Conservation (phyloP, 1,140 invertebrate species). For the Trachymyrmex septentrionalis region DNA sequence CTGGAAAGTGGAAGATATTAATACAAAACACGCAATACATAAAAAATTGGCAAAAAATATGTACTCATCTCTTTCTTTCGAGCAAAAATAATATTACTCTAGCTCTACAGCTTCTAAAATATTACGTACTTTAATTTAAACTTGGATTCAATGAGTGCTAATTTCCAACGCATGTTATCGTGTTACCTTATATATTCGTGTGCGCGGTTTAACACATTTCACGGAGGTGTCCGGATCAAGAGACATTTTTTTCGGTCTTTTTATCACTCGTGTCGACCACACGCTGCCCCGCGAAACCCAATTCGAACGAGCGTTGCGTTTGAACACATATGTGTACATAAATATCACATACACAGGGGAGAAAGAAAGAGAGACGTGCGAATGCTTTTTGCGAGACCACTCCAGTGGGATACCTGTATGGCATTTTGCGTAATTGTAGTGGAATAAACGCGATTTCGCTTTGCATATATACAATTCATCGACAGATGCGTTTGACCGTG, state of each 20-base stretch:
- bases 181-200: neutral
- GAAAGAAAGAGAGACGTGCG: neutral
- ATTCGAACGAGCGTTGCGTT: constrained; percentile 46
- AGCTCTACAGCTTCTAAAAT: neutral
- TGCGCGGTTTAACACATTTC: constrained; percentile 4
- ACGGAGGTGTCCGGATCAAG: neutral
- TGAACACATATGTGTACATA: constrained; percentile 29
- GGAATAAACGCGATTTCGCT: constrained; percentile 45
- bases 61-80: neutral
- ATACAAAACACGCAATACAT: neutral
- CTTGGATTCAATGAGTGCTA: neutral
- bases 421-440: constrained; percentile 54
- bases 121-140: neutral
- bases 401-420: constrained; percentile 33
- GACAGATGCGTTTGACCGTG: constrained; percentile 43
- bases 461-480: constrained; percentile 42
- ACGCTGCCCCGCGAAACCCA: constrained; percentile 33
- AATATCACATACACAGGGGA: constrained; percentile 16
- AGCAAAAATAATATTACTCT: neutral
- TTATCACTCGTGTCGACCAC: constrained; percentile 40
- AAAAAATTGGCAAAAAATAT: neutral
- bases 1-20: neutral
- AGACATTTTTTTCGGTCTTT: constrained; percentile 45
- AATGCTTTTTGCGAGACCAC: constrained; percentile 47
- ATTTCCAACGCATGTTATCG: neutral